Evolutionary conservation across 30 jellyfish, hydroid and myxozoan genomes (phyloP), one percentile per base, ranked within the genome.

Genomic region (Aurelia sp.): DNA sequence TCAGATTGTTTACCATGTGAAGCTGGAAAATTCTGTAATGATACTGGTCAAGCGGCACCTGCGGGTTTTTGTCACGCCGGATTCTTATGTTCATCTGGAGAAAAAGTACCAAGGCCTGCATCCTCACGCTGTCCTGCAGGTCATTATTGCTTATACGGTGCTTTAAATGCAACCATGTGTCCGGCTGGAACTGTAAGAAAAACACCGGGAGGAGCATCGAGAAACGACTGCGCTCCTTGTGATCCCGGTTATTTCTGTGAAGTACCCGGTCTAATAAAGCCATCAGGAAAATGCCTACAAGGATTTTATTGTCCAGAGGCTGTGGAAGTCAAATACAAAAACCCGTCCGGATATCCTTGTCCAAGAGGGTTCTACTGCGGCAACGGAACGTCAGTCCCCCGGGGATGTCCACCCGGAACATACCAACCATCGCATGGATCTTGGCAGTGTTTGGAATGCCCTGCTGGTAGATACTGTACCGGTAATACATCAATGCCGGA

Each of bases 221-320:
- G 87, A 16, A 52, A 69, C 63, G 97, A 89, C 76, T 94, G 99
- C 70, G 72, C 79, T 3, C 97, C 99, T 9, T 94, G 99, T 44
- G 96, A 88, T 66, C 97, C 97, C 3, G 99, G 99, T 6, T 33
- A 69, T 62, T 94, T 55, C 67, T 94, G 99, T 71, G 93, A 77
- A 13, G 44, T 65, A 16, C 90, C 99, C 21, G 99, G 97, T 6
- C 66, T 94, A 57, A 18, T 82, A 15, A 17, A 76, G 57, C 97
- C 97, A 11, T 51, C 97, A n/a, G 99, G 99, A 7, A 48, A 58
- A 57, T 94, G 99, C 85, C 17, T 16, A 11, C 74, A 89, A 72
- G 99, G 99, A 37, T 94, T 78, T 82, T 94, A 75, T 80, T 94
- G 99, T 72, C 99, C 99, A 1, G 97, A 92, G 15, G 13, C 62